A percentile compares a stretch with the other conserved stretches of the same genome.
Evolutionary conservation across 2,888 invertebrate species (phyloP).

Genomic region (Helobdella robusta): DNA sequence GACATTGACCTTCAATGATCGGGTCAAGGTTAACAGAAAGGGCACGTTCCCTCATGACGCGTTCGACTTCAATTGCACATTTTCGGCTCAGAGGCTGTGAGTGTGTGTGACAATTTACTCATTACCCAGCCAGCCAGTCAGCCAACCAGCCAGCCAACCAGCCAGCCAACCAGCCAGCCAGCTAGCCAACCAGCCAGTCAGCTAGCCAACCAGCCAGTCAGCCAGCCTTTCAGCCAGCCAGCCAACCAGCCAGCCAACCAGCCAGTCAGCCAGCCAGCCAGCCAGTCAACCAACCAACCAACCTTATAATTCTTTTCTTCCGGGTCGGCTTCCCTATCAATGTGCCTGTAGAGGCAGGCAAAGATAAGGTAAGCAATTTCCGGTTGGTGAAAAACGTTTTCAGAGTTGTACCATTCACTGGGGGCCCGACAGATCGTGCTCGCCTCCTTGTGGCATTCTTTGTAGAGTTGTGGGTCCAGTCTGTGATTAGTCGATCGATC

Average conservation of each 20-base stretch:
- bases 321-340: slow-evolving; percentile 23
- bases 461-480: slow-evolving; percentile 58
- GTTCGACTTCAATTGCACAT: slow-evolving; percentile 64
- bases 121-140: no score
- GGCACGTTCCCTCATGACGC: slow-evolving; percentile 86
- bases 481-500: no score
- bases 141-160: no score
- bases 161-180: no score
- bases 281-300: no score
- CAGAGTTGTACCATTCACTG: slow-evolving; percentile 62
- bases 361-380: slow-evolving; percentile 57
- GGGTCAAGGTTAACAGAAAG: slow-evolving; percentile 84
- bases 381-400: background rate
- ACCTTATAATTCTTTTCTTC: slow-evolving; percentile 21
- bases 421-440: slow-evolving; percentile 69
- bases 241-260: no score
- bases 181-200: no score
- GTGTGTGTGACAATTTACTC: slow-evolving; percentile 1
- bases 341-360: slow-evolving; percentile 72
- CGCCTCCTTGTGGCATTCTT: slow-evolving; percentile 79
- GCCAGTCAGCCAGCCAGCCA: no score
- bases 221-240: no score
- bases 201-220: no score
- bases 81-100: slow-evolving; percentile 50
- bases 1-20: slow-evolving; percentile 80